These are phyloP conservation scores for Listronotus bonariensis DNA, from an alignment of 1,140 invertebrate genomes.

Conservation along the genomic window DNA sequence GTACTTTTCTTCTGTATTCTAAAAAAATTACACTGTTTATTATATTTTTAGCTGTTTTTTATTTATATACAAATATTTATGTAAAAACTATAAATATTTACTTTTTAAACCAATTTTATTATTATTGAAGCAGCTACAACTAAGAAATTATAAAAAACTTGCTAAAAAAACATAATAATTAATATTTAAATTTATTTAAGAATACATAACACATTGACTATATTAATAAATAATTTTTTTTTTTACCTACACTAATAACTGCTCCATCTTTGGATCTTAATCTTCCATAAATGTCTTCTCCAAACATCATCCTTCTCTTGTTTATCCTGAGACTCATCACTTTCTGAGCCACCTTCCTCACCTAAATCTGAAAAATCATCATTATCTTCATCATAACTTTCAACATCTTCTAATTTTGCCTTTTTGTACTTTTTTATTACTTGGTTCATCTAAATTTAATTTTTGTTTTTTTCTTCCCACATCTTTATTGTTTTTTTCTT, in stretches of 20 bases:
- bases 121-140: too few relatives aligned
- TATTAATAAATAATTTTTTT: too few relatives aligned
- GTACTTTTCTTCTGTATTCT: constrained; percentile 68
- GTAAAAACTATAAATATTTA: too few relatives aligned
- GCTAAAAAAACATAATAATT: too few relatives aligned
- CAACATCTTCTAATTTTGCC: constrained; percentile 19
- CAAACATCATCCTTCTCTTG: constrained; percentile 57
- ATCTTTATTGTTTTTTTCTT: neutral
- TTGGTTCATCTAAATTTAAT: constrained; percentile 1
- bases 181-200: too few relatives aligned
- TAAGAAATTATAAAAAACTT: too few relatives aligned
- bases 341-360: constrained; percentile 4
- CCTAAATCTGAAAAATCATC: constrained; percentile 44
- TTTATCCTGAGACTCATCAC: constrained; percentile 2
- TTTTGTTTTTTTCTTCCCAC: constrained; percentile 5
- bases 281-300: constrained; percentile 94
- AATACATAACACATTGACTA: too few relatives aligned
- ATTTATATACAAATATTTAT: too few relatives aligned
- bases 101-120: too few relatives aligned
- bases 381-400: constrained; percentile 43
- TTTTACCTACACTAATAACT: constrained; percentile 38
- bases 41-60: too few relatives aligned
- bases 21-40: too few relatives aligned
- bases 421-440: constrained; percentile 31
- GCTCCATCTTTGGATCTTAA: constrained; percentile 75